Conservation (phyloP, 2,888 invertebrate species). For the Lomographa bimaculata region DNA sequence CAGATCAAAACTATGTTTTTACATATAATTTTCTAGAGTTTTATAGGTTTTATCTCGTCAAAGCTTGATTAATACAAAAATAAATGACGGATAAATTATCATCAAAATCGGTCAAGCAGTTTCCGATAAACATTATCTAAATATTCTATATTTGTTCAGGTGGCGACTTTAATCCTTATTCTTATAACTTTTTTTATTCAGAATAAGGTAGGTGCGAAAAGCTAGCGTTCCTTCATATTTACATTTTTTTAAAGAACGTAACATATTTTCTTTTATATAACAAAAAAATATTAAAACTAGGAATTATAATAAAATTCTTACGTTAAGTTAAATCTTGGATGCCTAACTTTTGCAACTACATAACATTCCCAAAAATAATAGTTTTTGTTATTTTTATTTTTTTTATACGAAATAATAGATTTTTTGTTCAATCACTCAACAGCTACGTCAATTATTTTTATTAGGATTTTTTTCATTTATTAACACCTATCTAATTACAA, state of each 20-base stretch:
- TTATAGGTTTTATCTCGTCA: no score
- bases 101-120: conserved; percentile 5
- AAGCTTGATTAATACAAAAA: no score
- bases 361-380: conserved; percentile 21
- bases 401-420: conserved; percentile 20
- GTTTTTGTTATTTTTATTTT: conserved; percentile 13
- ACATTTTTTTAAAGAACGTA: conserved; percentile 16
- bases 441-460: conserved; percentile 45
- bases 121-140: conserved; percentile 16
- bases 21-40: no score
- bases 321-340: conserved; percentile 8
- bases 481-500: conserved; percentile 41
- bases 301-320: conserved; percentile 18
- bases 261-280: conserved; percentile 3
- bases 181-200: conserved; percentile 3
- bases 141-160: conserved; percentile 22
- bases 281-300: conserved; percentile 11
- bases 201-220: conserved; percentile 40
- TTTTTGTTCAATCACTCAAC: conserved; percentile 43
- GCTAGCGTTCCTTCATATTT: conserved; percentile 40
- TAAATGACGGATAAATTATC: no score
- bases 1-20: no score
- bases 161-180: conserved; percentile 17
- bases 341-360: conserved; percentile 13
- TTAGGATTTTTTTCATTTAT: conserved; percentile 37